Conservation (phyloP, 2,113 vertebrate genomes). For the Embiotoca jacksoni region DNA sequence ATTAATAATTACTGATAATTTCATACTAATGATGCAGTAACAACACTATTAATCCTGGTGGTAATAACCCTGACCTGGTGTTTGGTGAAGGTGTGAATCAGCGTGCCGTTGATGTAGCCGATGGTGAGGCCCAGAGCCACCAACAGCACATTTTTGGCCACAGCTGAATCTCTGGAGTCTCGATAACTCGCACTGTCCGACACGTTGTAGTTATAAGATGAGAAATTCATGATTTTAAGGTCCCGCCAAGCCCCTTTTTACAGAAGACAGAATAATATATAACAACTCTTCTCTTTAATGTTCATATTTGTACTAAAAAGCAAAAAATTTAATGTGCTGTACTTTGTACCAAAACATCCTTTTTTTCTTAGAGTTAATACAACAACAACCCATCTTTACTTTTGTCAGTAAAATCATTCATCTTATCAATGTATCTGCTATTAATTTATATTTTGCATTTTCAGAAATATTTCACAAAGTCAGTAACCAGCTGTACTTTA, state of each 20-base stretch:
- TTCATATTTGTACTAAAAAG: too few relatives aligned
- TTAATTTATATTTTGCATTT: too few relatives aligned
- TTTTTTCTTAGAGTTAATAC: not conserved
- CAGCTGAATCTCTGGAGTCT: constrained; percentile 24
- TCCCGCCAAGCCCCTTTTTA: too few relatives aligned
- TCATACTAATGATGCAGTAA: not conserved
- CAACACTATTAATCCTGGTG: not conserved
- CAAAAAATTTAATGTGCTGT: too few relatives aligned
- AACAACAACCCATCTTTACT: too few relatives aligned
- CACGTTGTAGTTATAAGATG: constrained; percentile 8
- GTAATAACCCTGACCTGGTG: constrained; percentile 50
- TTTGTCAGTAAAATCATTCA: too few relatives aligned
- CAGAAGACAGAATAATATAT: too few relatives aligned
- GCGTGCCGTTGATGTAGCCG: constrained; percentile 73
- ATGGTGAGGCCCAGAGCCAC: constrained; percentile 70
- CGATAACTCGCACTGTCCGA: not conserved
- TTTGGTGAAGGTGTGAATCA: constrained; percentile 74
- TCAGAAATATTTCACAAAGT: too few relatives aligned
- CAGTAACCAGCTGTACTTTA: too few relatives aligned
- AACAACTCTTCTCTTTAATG: too few relatives aligned
- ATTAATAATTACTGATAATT: not conserved
- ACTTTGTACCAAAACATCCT: too few relatives aligned
- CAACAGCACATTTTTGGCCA: constrained; percentile 61
- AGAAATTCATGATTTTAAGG: constrained; percentile 48
- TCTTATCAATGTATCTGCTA: too few relatives aligned